Evolutionary conservation across 2,888 invertebrate species (phyloP).

Genomic region (Entomobrya proxima): DNA sequence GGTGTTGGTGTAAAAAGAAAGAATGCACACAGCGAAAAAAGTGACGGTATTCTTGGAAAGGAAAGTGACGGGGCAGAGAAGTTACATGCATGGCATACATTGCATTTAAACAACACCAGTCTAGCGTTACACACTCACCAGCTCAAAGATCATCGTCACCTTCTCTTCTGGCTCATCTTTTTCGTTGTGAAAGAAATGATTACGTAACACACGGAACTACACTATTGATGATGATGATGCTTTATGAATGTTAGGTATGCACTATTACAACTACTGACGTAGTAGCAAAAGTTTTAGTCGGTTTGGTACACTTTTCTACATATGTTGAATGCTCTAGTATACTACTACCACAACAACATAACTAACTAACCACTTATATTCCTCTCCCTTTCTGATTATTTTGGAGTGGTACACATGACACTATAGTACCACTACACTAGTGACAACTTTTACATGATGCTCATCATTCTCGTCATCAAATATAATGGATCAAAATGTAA

Average conservation of each 20-base stretch:
- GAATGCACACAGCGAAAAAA: constrained; percentile 41
- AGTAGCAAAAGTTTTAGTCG: not conserved
- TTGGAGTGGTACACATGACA: not conserved
- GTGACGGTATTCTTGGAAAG: constrained; percentile 30
- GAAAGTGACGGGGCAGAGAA: constrained; percentile 24
- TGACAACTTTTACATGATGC: too few species aligned
- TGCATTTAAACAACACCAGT: not conserved
- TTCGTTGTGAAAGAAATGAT: constrained; percentile 55
- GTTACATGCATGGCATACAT: not conserved
- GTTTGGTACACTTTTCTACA: not conserved
- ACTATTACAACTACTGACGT: not conserved
- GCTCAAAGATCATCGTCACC: not conserved
- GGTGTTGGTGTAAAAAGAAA: too few species aligned
- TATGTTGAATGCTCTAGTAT: too few species aligned
- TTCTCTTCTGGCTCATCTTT: too few species aligned
- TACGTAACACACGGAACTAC: constrained; percentile 65
- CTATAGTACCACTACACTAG: too few species aligned
- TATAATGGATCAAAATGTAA: constrained; percentile 23
- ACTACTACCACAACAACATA: not conserved
- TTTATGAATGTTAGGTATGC: constrained; percentile 19
- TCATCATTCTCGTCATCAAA: constrained; percentile 32
- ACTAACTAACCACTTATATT: not conserved
- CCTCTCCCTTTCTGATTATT: not conserved
- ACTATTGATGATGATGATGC: too few species aligned
- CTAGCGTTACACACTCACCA: not conserved